A percentile compares a stretch with the other conserved stretches of the same genome.
Conservation (phyloP, 2,888 invertebrate species). For the Dione vanillae region DNA sequence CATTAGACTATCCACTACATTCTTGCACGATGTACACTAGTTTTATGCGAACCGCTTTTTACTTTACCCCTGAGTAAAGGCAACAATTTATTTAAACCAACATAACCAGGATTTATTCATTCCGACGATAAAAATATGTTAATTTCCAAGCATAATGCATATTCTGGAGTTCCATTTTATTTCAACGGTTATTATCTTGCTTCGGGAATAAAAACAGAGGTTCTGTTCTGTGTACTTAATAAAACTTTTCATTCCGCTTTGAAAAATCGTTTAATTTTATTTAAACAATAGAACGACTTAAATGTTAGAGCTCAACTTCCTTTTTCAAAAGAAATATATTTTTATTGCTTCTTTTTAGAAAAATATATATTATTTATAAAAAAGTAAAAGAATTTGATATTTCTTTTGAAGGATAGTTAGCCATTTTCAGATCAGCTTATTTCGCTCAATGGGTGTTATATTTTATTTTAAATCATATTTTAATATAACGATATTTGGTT, state of each 20-base stretch:
- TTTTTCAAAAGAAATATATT: constrained; percentile 1
- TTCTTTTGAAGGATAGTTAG: background rate
- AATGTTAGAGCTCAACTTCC: constrained; percentile 10
- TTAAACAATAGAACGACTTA: constrained; percentile 27
- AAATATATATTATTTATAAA: background rate
- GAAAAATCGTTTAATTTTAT: constrained; percentile 34
- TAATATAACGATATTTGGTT: too few relatives aligned
- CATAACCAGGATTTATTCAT: constrained; percentile 39
- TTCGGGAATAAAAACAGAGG: constrained; percentile 35
- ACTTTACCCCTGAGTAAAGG: constrained; percentile 28
- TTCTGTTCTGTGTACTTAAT: constrained; percentile 35
- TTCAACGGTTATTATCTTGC: constrained; percentile 38
- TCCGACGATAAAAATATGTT: constrained; percentile 41
- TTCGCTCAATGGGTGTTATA: too few relatives aligned
- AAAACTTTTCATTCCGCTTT: constrained; percentile 36
- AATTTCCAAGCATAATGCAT: constrained; percentile 40
- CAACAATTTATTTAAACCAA: constrained; percentile 43
- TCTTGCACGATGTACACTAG: constrained; percentile 18
- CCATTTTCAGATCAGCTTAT: background rate
- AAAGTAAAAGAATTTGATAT: background rate
- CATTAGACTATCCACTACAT: constrained; percentile 19
- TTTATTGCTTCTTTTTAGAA: background rate
- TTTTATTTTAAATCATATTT: too few relatives aligned
- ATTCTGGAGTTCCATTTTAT: constrained; percentile 34
- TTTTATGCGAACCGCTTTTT: constrained; percentile 29